Conservation (phyloP, 2,113 vertebrate genomes). For the Antennarius striatus region DNA sequence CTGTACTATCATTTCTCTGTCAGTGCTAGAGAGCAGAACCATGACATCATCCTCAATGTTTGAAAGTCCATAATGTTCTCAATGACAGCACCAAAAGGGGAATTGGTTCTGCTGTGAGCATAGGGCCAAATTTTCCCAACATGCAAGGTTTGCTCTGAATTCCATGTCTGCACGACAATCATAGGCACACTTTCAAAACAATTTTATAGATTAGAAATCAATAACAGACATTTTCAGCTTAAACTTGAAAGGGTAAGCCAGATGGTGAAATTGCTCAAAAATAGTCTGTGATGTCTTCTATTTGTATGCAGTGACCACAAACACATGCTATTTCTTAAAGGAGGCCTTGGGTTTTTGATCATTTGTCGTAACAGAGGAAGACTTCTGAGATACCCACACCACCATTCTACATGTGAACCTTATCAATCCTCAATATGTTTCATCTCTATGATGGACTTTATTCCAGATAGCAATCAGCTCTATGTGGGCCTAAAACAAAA, state of each 20-base stretch:
- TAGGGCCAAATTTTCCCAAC: conserved; percentile 22
- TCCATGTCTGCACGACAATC: conserved; percentile 36
- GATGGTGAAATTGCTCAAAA: conserved; percentile 49
- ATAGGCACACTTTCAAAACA: conserved; percentile 43
- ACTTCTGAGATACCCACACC: conserved; percentile 37
- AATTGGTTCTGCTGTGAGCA: conserved; percentile 35
- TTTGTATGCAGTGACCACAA: conserved; percentile 61
- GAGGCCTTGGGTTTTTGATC: conserved; percentile 49
- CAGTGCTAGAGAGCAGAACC: conserved; percentile 33
- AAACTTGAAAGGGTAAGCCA: conserved; percentile 59
- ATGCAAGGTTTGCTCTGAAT: conserved; percentile 44
- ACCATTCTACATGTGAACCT: conserved; percentile 13
- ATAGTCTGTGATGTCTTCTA: conserved; percentile 30
- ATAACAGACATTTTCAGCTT: conserved; percentile 56
- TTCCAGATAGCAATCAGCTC: conserved; percentile 9
- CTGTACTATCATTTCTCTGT: conserved; percentile 43
- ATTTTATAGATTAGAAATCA: conserved; percentile 62
- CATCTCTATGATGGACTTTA: conserved; percentile 6
- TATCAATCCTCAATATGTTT: conserved; percentile 28
- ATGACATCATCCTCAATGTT: conserved; percentile 64
- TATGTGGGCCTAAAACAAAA: not conserved
- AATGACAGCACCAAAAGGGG: conserved; percentile 40
- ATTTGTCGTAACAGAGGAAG: conserved; percentile 43
- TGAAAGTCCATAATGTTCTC: conserved; percentile 54
- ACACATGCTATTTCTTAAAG: conserved; percentile 65